Conservation (phyloP, 2,797 vertebrate genomes). For the Orientallactaga sibirica region DNA sequence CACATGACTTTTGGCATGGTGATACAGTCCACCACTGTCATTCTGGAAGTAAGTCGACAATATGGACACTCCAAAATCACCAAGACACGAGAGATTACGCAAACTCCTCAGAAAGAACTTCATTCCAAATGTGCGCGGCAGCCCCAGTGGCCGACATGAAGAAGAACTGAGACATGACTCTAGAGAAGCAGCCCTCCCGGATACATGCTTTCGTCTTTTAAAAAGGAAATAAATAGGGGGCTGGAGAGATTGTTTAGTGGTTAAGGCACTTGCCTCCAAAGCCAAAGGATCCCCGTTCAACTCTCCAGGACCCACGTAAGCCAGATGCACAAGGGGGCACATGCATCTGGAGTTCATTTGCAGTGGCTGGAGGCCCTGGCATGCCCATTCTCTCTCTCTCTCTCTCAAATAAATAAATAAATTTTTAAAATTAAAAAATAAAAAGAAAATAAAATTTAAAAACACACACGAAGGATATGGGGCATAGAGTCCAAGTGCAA, state of each 20-base stretch:
- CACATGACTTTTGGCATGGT: not conserved
- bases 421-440: too few relatives aligned
- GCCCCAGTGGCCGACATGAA: not conserved
- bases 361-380: too few relatives aligned
- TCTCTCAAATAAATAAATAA: too few relatives aligned
- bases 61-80: not conserved
- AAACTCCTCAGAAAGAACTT: not conserved
- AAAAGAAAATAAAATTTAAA: not conserved
- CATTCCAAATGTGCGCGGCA: not conserved
- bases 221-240: not conserved
- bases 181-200: not conserved
- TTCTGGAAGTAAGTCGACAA: not conserved
- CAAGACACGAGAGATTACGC: not conserved
- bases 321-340: too few relatives aligned
- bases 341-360: too few relatives aligned
- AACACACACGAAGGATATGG: not conserved
- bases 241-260: too few relatives aligned
- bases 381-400: too few relatives aligned
- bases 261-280: too few relatives aligned
- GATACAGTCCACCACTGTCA: not conserved
- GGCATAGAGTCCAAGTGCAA: not conserved
- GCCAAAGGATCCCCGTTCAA: too few relatives aligned
- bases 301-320: too few relatives aligned
- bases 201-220: not conserved
- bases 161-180: not conserved